Percentiles rank a stretch among this genome's conserved stretches.
phyloP scores from a whole-genome alignment of 2,888 invertebrate genomes.

The Pecten maximus region DNA sequence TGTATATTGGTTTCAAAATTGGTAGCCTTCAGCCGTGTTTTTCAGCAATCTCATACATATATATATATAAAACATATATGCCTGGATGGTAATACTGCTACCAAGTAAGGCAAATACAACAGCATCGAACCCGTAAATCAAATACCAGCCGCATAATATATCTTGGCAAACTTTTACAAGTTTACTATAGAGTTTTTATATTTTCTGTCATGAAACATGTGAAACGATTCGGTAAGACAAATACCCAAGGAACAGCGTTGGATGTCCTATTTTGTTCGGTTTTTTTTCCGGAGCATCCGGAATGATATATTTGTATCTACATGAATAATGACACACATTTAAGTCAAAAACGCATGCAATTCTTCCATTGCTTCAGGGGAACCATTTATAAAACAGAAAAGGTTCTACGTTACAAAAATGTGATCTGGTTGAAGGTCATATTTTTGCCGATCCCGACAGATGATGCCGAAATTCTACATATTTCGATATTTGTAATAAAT shows the following conservation, averaged over 20 bases:
- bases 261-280: background rate
- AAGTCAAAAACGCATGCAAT: background rate
- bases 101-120: background rate
- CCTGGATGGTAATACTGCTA: background rate
- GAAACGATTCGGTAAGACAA: background rate
- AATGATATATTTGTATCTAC: background rate
- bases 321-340: background rate
- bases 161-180: background rate
- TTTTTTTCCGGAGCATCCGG: background rate
- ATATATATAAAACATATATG: background rate
- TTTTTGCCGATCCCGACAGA: background rate
- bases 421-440: background rate
- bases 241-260: background rate
- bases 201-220: conserved; percentile 20
- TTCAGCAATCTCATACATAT: background rate
- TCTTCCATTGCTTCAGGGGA: background rate
- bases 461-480: background rate
- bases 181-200: background rate
- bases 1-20: background rate
- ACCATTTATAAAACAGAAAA: background rate
- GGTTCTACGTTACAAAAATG: background rate
- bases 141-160: background rate
- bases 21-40: background rate
- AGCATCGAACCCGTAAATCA: background rate
- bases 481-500: background rate